Conservation (phyloP, 1,140 invertebrate species). For the Nasonia longicornis region DNA sequence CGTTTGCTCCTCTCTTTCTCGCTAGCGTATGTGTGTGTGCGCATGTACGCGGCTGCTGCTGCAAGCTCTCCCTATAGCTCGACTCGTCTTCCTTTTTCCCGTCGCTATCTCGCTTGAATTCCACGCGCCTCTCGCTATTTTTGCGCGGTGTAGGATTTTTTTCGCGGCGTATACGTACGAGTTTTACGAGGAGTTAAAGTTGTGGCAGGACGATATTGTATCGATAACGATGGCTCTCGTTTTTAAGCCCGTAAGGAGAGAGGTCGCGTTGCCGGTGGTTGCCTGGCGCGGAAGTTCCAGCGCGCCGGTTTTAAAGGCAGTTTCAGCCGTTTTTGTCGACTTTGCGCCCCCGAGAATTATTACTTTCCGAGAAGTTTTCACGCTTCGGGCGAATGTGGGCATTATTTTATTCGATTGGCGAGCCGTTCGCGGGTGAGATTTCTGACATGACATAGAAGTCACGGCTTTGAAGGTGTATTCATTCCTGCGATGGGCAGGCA, state of each 20-base stretch:
- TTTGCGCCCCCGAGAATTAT: background rate
- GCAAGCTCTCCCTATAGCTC: no score
- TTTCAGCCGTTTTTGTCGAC: background rate
- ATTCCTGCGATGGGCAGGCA: no score
- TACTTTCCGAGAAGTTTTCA: background rate
- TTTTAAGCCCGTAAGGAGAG: background rate
- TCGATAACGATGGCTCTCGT: background rate
- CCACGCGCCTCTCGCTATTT: background rate
- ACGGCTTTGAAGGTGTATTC: no score
- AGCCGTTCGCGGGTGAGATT: no score
- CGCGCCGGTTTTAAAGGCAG: background rate
- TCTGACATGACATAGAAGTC: no score
- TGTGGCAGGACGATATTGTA: background rate
- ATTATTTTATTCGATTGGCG: no score
- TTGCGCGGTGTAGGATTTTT: background rate
- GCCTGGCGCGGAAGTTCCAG: background rate
- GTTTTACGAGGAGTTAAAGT: constrained; percentile 1
- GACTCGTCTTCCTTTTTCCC: background rate
- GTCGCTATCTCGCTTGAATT: background rate
- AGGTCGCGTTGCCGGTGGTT: background rate
- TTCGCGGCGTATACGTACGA: background rate
- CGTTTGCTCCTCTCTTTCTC: constrained; percentile 16
- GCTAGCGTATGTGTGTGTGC: background rate
- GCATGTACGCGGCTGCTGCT: background rate
- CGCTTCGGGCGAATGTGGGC: no score